phyloP scores from a whole-genome alignment of 2,113 vertebrate species.

The Siniperca chuatsi region DNA sequence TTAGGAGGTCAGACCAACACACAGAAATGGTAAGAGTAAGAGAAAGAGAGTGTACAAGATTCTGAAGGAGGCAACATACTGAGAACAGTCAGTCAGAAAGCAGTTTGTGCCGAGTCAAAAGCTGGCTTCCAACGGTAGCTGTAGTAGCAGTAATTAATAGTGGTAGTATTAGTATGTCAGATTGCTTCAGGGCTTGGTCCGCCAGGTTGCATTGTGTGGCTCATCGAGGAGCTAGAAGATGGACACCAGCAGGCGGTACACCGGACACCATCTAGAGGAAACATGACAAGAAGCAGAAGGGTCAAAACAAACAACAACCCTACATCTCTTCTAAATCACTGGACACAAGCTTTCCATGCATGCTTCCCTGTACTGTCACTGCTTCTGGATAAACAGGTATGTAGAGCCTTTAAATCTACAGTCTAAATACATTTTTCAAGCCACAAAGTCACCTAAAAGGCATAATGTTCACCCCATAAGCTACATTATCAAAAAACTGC shows the following conservation, averaged over 20 bases:
- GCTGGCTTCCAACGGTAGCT: conserved; percentile 25
- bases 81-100: conserved; percentile 20
- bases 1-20: background rate
- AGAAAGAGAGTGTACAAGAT: background rate
- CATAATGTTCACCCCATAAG: background rate
- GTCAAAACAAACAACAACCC: conserved; percentile 3
- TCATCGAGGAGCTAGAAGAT: conserved; percentile 92
- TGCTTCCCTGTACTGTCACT: background rate
- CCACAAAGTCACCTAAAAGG: background rate
- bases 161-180: conserved; percentile 34
- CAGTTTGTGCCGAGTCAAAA: conserved; percentile 24
- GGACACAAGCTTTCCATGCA: background rate
- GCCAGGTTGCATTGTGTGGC: conserved; percentile 71
- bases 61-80: conserved; percentile 12
- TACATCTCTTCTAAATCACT: background rate
- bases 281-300: conserved; percentile 21
- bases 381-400: background rate
- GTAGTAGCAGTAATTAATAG: conserved; percentile 25
- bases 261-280: conserved; percentile 87
- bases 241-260: conserved; percentile 89
- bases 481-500: background rate
- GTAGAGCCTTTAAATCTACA: background rate
- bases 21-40: background rate
- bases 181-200: conserved; percentile 50
- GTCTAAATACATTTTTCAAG: background rate